These are phyloP conservation scores for Cantharis flavilabris DNA, from an alignment of 2,888 invertebrate genomes.

Conservation along the genomic window DNA sequence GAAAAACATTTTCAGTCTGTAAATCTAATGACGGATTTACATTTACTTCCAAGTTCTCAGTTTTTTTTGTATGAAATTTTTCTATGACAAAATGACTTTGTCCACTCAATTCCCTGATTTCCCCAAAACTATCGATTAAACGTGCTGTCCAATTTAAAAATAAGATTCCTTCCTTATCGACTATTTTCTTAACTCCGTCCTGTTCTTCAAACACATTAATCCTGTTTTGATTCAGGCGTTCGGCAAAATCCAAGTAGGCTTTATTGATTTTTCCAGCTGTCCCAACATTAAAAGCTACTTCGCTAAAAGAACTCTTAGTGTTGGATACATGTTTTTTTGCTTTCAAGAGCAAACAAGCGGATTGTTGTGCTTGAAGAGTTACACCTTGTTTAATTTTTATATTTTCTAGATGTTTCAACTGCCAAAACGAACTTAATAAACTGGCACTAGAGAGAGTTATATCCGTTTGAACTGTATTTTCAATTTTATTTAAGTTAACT, in stretches of 20 bases:
- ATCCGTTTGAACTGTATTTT: conserved; percentile 62
- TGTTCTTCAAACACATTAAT: conserved; percentile 46
- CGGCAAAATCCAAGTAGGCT: conserved; percentile 58
- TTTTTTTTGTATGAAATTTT: conserved; percentile 48
- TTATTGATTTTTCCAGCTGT: conserved; percentile 40
- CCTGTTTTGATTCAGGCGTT: conserved; percentile 50
- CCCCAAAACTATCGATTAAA: conserved; percentile 59
- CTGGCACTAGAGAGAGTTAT: conserved; percentile 64
- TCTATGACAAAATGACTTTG: conserved; percentile 66
- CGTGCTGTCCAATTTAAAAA: conserved; percentile 52
- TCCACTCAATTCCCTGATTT: conserved; percentile 64
- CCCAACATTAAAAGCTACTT: conserved; percentile 47
- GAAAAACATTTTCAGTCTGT: conserved; percentile 37
- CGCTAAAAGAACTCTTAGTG: conserved; percentile 45
- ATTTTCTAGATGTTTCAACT: conserved; percentile 44
- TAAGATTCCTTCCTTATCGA: conserved; percentile 45
- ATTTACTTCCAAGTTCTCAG: conserved; percentile 54
- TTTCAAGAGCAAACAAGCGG: conserved; percentile 60
- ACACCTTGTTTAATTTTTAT: neutral
- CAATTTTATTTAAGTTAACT: conserved; percentile 70
- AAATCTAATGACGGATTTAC: conserved; percentile 48
- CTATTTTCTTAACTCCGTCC: conserved; percentile 14
- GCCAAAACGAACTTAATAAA: conserved; percentile 67
- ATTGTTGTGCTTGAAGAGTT: conserved; percentile 55
- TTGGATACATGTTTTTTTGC: conserved; percentile 48